These are phyloP conservation scores for Alethe castanea DNA, from an alignment of 2,113 vertebrate genomes.

Conservation along the genomic window DNA sequence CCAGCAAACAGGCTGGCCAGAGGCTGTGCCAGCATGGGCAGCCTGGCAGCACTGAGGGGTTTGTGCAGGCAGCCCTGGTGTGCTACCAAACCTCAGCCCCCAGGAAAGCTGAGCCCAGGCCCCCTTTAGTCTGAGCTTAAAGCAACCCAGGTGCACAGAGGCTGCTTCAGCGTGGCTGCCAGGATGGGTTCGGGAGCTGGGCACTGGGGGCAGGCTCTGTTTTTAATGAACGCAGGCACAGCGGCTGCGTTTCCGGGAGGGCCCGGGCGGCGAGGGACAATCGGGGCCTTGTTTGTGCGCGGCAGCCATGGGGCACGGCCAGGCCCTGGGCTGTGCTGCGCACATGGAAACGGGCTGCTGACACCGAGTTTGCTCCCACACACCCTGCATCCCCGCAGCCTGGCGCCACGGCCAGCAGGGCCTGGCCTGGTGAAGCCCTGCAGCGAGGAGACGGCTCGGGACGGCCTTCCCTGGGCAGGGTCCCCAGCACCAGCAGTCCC, in stretches of 20 bases:
- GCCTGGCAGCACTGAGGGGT: rapidly evolving
- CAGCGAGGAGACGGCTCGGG: rapidly evolving
- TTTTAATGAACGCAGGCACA: not conserved
- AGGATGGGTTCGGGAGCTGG: not conserved
- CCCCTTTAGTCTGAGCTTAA: not conserved
- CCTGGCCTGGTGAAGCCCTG: not conserved
- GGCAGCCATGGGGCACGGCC: not conserved
- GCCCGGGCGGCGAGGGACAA: not conserved
- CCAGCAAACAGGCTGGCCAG: not conserved
- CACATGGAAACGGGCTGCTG: not conserved
- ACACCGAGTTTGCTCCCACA: not conserved
- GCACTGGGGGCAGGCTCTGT: not conserved
- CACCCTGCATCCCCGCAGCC: not conserved
- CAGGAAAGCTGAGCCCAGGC: rapidly evolving
- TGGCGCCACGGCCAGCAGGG: rapidly evolving
- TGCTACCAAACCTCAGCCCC: not conserved
- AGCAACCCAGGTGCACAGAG: not conserved
- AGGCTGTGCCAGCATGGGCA: rapidly evolving
- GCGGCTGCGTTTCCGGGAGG: not conserved
- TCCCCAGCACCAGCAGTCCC: not conserved
- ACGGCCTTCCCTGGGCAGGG: not conserved
- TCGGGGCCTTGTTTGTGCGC: not conserved
- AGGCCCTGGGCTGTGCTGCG: rapidly evolving
- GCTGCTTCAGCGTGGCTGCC: not conserved
- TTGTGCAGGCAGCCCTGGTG: not conserved